Evolutionary conservation across 2,888 invertebrate species (phyloP), one percentile per base, ranked within the genome.

Genomic region (Drosophila mayaguana): DNA sequence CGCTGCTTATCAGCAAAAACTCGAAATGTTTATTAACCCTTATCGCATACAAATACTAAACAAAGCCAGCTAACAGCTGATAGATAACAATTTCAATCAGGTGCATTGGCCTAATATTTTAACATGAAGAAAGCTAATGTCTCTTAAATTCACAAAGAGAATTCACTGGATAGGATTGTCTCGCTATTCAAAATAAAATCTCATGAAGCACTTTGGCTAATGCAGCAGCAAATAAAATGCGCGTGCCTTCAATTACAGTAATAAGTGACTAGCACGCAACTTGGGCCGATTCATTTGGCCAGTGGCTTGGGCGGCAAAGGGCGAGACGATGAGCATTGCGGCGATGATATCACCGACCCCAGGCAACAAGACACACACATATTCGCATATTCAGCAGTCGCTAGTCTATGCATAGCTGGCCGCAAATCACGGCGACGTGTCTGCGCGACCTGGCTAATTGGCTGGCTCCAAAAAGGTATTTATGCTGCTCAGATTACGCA

Each of bases 401-500:
- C 32, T 34, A 34, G 32, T 20, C 50, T 34, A 59, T 40, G 14
- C 34, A 57, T 18, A 16, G 12, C 45, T 34, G 20, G 42, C 11
- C 36, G 54, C 66, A 78, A 76, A 80, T 82, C 82, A 78, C 57
- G 63, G 53, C 62, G 61, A 68, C 67, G 54, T 63, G 62, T 74
- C 74, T 72, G 64, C 63, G 64, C 59, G 75, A 71, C 56, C 60
- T 72, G 75, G 70, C 85, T 84, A 84, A 84, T 88, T 84, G 67
- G 73, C 63, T 62, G 72, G 68, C 60, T 25, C 54, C 79, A 50
- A 70, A 66, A 62, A 71, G 74, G 82, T 34, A 78, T 80, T 80
- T 78, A 54, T 76, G 77, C 76, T 90, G 77, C 74, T 90, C 78
- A 53, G 65, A 71, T 89, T 89, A 78, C 82, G 80, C 76, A 69